phyloP scores from a whole-genome alignment of 2,113 vertebrate species.

The Fulmarus glacialis region DNA sequence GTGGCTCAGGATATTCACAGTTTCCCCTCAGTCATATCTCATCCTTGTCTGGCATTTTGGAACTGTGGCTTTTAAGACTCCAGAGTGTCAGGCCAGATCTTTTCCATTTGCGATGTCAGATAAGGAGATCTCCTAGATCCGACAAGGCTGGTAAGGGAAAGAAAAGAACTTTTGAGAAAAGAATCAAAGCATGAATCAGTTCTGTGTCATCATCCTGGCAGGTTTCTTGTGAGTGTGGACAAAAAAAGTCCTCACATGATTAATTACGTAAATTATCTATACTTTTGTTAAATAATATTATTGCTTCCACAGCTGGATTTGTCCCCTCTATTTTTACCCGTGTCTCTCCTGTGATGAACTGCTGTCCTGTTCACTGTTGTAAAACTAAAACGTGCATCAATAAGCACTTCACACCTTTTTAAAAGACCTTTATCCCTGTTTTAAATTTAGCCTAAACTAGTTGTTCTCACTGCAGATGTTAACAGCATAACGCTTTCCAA shows the following conservation, averaged over 20 bases:
- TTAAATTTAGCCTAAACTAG: neutral
- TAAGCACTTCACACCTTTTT: neutral
- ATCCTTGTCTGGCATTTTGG: neutral
- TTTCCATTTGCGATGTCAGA: neutral
- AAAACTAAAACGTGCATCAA: neutral
- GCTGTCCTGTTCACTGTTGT: neutral
- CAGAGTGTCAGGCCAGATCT: neutral
- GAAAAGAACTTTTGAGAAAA: neutral
- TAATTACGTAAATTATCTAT: neutral
- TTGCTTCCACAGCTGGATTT: neutral
- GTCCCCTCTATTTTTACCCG: neutral
- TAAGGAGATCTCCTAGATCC: neutral
- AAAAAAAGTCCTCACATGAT: neutral
- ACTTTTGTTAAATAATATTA: neutral
- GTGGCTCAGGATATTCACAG: neutral
- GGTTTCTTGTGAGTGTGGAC: neutral
- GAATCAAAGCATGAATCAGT: neutral
- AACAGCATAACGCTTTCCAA: neutral
- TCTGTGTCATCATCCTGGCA: neutral
- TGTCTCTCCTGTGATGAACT: neutral
- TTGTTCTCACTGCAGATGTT: neutral
- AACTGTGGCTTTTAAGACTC: neutral
- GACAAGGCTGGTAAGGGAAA: neutral
- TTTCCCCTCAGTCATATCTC: neutral
- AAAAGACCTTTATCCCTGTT: neutral